Percentiles rank a stretch among this genome's conserved stretches.
Conservation (phyloP, 2,797 vertebrate species). For the Clamator glandarius region DNA sequence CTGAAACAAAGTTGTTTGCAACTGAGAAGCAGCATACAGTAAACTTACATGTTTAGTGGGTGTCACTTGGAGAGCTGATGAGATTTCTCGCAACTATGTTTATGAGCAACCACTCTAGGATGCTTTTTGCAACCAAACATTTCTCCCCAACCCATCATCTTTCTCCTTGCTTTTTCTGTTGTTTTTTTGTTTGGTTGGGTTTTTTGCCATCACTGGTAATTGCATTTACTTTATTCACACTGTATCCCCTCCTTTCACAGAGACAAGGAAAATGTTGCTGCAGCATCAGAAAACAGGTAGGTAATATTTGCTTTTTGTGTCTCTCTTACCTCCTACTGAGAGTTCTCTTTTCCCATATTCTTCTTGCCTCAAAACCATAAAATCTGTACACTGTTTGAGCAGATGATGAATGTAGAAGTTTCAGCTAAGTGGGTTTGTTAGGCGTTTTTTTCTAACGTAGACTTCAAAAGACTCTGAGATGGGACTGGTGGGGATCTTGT, state of each 20-base stretch:
- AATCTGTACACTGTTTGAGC: not conserved
- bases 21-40: not conserved
- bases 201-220: not conserved
- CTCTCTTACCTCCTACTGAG: not conserved
- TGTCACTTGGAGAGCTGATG: not conserved
- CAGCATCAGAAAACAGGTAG: slow-evolving; percentile 77
- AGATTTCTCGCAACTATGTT: not conserved
- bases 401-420: not conserved
- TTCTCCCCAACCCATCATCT: not conserved
- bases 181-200: not conserved
- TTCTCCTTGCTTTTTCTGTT: not conserved
- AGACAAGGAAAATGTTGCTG: slow-evolving; percentile 72
- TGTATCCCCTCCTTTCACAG: slow-evolving; percentile 77
- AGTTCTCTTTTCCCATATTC: not conserved
- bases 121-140: slow-evolving; percentile 69
- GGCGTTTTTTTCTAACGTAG: not conserved
- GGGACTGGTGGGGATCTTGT: not conserved
- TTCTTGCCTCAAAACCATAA: not conserved
- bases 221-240: slow-evolving; percentile 33
- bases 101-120: slow-evolving; percentile 47
- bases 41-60: not conserved
- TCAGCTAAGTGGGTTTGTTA: not conserved
- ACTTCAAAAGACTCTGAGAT: not conserved
- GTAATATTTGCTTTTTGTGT: slow-evolving; percentile 63
- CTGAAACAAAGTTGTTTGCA: not conserved